Conservation (phyloP, 1,140 invertebrate species). For the Scaptomyza montana region DNA sequence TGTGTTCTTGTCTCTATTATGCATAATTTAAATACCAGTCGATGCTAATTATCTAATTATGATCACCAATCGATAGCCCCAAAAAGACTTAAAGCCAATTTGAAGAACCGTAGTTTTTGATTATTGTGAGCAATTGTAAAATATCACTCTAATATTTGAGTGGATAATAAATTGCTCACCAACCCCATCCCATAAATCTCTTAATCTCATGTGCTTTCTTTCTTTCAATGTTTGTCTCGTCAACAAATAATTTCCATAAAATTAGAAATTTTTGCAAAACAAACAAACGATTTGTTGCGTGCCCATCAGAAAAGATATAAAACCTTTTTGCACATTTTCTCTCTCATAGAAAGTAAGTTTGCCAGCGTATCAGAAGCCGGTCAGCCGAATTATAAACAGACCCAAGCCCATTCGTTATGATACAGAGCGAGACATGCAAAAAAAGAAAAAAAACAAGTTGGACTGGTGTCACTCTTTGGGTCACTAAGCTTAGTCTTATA, state of each 20-base stretch:
- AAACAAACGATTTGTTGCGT: slow-evolving; percentile 41
- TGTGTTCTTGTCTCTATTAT: slow-evolving; percentile 31
- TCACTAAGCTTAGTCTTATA: background rate
- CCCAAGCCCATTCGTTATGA: slow-evolving; percentile 9
- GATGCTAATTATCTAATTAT: slow-evolving; percentile 42
- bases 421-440: background rate
- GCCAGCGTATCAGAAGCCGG: slow-evolving; percentile 18
- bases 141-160: too few species aligned
- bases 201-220: background rate
- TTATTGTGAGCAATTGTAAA: background rate
- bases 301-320: slow-evolving; percentile 17
- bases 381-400: slow-evolving; percentile 32
- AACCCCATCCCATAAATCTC: background rate
- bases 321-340: slow-evolving; percentile 44
- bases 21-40: slow-evolving; percentile 26
- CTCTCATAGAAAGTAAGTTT: slow-evolving; percentile 49
- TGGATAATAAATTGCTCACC: too few species aligned
- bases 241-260: slow-evolving; percentile 37
- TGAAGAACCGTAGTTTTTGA: slow-evolving; percentile 9
- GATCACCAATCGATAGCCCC: slow-evolving; percentile 23
- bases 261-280: slow-evolving; percentile 51
- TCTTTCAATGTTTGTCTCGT: slow-evolving; percentile 11
- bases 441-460: background rate
- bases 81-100: slow-evolving; percentile 14
- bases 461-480: slow-evolving; percentile 3